A percentile compares a stretch with the other conserved stretches of the same genome.
phyloP scores from a whole-genome alignment of 2,113 vertebrate genomes.

The Rynchops niger region DNA sequence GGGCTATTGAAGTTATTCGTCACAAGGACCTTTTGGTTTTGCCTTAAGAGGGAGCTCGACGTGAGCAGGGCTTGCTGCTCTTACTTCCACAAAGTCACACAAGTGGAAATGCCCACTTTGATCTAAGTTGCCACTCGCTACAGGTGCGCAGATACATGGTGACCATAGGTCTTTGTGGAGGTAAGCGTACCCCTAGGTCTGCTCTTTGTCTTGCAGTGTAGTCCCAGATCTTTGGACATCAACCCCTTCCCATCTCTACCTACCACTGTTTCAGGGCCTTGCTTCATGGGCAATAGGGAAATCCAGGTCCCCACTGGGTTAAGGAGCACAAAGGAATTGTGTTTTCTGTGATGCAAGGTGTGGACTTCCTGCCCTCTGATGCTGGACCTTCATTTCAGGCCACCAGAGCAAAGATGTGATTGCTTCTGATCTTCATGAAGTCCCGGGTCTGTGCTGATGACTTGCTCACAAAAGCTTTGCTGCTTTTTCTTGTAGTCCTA shows the following conservation, averaged over 20 bases:
- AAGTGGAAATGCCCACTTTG: background rate
- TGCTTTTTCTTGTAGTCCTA: background rate
- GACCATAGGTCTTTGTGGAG: background rate
- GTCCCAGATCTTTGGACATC: background rate
- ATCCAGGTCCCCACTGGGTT: fast-evolving
- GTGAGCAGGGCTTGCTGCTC: background rate
- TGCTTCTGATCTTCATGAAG: background rate
- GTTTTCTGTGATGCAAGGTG: background rate
- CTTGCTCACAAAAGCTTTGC: background rate
- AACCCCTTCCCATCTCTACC: background rate
- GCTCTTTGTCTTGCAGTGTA: background rate
- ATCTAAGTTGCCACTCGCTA: background rate
- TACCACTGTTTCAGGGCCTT: background rate
- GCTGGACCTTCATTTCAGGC: background rate
- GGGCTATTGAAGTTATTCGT: background rate
- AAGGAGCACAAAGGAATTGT: background rate
- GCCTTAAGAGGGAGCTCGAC: background rate
- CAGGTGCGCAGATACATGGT: background rate
- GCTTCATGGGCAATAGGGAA: background rate
- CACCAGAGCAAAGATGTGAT: background rate
- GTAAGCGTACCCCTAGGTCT: background rate
- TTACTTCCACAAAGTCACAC: background rate
- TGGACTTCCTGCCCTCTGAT: background rate
- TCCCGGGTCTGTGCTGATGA: background rate
- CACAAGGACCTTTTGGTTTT: background rate